Evolutionary conservation across 2,113 vertebrate genomes (phyloP).

Genomic region (Trinectes maculatus): DNA sequence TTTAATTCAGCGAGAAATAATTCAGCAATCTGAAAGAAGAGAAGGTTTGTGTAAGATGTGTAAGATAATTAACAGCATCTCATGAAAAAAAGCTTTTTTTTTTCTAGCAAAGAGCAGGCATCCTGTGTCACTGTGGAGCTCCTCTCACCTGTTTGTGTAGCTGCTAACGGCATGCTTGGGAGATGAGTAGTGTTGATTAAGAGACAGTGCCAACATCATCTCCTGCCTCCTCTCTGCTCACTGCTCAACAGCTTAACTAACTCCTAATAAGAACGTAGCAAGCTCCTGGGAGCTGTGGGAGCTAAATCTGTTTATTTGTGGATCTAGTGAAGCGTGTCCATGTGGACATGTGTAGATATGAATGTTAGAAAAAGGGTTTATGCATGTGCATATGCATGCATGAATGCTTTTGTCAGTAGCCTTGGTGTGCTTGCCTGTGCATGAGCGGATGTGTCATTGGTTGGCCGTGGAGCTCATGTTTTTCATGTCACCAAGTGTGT

Average conservation of each 20-base stretch:
- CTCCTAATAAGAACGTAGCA: slow-evolving; percentile 36
- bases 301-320: slow-evolving; percentile 48
- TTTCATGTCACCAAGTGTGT: slow-evolving; percentile 51
- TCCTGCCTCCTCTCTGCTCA: slow-evolving; percentile 5
- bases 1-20: neutral
- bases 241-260: slow-evolving; percentile 32
- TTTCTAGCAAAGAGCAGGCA: neutral
- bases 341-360: slow-evolving; percentile 25
- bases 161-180: slow-evolving; percentile 37
- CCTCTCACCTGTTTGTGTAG: slow-evolving; percentile 41
- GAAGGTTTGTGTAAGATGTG: neutral
- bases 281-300: slow-evolving; percentile 27
- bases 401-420: slow-evolving; percentile 33
- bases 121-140: slow-evolving; percentile 8
- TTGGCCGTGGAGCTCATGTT: slow-evolving; percentile 49
- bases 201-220: slow-evolving; percentile 33
- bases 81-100: neutral
- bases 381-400: slow-evolving; percentile 28
- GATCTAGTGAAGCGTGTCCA: slow-evolving; percentile 42
- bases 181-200: slow-evolving; percentile 68
- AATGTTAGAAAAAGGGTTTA: slow-evolving; percentile 24
- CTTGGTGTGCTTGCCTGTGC: neutral
- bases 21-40: neutral
- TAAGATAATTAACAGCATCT: neutral
- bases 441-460: slow-evolving; percentile 30